A percentile compares a stretch with the other conserved stretches of the same genome.
Conservation (phyloP, 2,888 invertebrate species). For the Drosophila pseudotakahashii region DNA sequence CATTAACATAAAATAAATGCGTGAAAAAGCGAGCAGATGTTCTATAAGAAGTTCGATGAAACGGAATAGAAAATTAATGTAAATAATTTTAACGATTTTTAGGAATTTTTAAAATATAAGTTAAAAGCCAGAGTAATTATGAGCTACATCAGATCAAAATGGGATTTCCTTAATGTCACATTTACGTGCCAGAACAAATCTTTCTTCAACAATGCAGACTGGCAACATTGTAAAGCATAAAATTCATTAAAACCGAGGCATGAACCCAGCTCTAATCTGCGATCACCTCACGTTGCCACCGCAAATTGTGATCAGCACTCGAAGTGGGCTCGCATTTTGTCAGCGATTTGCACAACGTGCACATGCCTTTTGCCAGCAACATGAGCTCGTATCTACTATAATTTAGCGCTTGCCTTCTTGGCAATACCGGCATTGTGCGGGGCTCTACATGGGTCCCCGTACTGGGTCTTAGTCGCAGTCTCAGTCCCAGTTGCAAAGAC, state of each 20-base stretch:
- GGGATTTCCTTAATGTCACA: neutral
- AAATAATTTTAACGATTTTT: neutral
- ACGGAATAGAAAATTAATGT: neutral
- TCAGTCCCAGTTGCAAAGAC: conserved; percentile 20
- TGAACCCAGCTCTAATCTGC: neutral
- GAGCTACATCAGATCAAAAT: neutral
- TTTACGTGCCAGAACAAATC: neutral
- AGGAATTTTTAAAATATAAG: too few relatives aligned
- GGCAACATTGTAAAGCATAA: neutral
- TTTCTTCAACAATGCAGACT: neutral
- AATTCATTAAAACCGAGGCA: neutral
- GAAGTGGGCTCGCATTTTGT: conserved; percentile 58
- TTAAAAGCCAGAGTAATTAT: too few relatives aligned
- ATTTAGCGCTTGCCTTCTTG: conserved; percentile 60
- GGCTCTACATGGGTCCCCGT: conserved; percentile 16
- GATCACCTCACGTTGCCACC: conserved; percentile 36
- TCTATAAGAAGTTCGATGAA: too few relatives aligned
- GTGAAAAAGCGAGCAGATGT: neutral
- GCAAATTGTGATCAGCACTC: conserved; percentile 27
- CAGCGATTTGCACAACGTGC: conserved; percentile 77
- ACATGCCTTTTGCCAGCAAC: conserved; percentile 54
- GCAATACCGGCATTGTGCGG: conserved; percentile 59
- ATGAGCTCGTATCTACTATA: conserved; percentile 58
- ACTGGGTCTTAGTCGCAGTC: neutral
- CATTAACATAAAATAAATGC: neutral